Percentiles rank a stretch among this genome's conserved stretches.
phyloP scores from a whole-genome alignment of 2,888 invertebrate species.

The Eupithecia centaureata region DNA sequence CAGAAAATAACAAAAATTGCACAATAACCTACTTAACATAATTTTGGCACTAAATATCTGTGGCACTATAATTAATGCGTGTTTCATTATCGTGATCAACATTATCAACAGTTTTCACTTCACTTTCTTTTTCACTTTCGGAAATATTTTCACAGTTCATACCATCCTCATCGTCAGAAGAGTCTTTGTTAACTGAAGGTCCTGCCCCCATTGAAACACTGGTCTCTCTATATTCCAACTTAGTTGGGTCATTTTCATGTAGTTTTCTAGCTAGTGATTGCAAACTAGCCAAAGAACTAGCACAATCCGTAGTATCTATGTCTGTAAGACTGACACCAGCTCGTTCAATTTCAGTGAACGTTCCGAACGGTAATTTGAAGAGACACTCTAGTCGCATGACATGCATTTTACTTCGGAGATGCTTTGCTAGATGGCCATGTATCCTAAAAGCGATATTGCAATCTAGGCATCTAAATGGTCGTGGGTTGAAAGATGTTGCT shows the following conservation, averaged over 20 bases:
- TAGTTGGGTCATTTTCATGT: constrained; percentile 91
- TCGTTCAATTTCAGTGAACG: constrained; percentile 96
- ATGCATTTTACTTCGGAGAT: constrained; percentile 97
- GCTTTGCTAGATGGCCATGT: constrained; percentile 98
- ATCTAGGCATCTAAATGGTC: constrained; percentile 97
- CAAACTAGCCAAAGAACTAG: constrained; percentile 95
- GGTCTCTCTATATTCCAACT: constrained; percentile 87
- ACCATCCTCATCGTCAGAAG: constrained; percentile 83
- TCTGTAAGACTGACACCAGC: constrained; percentile 95
- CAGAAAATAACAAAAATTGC: constrained; percentile 81
- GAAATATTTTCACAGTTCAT: constrained; percentile 61
- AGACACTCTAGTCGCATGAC: constrained; percentile 96
- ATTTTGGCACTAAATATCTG: constrained; percentile 87
- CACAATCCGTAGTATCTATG: constrained; percentile 98
- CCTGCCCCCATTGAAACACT: constrained; percentile 61
- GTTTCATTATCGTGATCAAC: constrained; percentile 76
- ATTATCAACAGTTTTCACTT: constrained; percentile 73
- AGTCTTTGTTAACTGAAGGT: constrained; percentile 74
- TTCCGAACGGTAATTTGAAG: constrained; percentile 96
- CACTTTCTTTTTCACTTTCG: constrained; percentile 79
- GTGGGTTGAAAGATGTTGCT: constrained; percentile 94
- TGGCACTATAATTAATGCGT: constrained; percentile 82
- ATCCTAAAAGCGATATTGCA: constrained; percentile 98
- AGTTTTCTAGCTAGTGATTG: constrained; percentile 91
- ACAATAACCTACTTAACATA: constrained; percentile 82